Evolutionary conservation across 2,888 invertebrate species (phyloP), one percentile per base, ranked within the genome.

Genomic region (Melieria omissa): DNA sequence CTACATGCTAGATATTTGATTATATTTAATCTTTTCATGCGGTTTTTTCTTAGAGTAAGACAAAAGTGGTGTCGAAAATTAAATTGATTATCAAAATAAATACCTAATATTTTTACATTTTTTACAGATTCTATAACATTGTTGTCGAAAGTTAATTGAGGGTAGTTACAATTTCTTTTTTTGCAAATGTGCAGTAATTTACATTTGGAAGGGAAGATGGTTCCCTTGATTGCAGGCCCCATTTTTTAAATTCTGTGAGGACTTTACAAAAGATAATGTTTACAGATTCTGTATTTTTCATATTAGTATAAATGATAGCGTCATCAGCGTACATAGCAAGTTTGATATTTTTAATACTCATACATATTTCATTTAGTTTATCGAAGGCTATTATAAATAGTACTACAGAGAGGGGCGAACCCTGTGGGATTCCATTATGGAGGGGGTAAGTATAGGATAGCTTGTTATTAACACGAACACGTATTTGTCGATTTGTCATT

Each of bases 21-120:
- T 14, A 57, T 57, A 41, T 57, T 57, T 6, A 57, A 10, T 4
- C 57, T 57, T 14, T 57, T 57, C 3, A n/a, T 29, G 10, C 10
- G 57, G 16, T 14, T 57, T 3, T 57, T 57, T 57, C 57, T 14
- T 29, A 57, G 57, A 14, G 29, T 57, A 14, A 3, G 1, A 16
- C 57, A n/a, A n/a, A n/a, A 57, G 1, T 57, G 57, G 4, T 57
- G 41, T 14, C 41, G 16, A 57, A 57, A 57, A 57, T 14, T 54
- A 5, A 54, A 10, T 10, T 12, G 4, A 6, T 54, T 54, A 16
- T 54, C 54, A 10, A 54, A 54, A n/a, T 14, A 57, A 4, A 57
- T 57, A 16, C 60, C 45, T 61, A 61, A 61, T 9, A 61, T 61
- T 12, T 61, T 61, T 61, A 44, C 41, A 10, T 61, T 61, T 14